A percentile compares a stretch with the other conserved stretches of the same genome.
These are phyloP conservation scores for Catotricha subobsoleta DNA, from an alignment of 2,888 invertebrate genomes.

Conservation along the genomic window DNA sequence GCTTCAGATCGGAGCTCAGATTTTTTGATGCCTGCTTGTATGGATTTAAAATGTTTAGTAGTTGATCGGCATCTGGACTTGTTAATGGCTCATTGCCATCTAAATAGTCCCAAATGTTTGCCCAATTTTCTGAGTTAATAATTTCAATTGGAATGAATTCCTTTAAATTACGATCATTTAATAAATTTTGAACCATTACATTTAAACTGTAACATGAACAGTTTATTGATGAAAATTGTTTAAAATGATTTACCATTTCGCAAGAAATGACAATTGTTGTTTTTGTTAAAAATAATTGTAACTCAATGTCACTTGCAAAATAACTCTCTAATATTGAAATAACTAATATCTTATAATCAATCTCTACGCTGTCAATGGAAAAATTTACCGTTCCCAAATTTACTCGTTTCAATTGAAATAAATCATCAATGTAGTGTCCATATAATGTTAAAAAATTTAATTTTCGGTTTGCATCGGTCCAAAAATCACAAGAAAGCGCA, in stretches of 20 bases:
- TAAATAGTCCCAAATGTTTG: not conserved
- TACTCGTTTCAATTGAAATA: not conserved
- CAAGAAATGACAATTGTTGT: not conserved
- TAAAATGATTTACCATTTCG: not conserved
- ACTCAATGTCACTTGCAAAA: not conserved
- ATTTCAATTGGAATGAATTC: not conserved
- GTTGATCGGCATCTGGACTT: not conserved
- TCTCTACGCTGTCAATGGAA: not conserved
- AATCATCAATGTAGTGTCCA: conserved; percentile 3
- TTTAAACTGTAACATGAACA: conserved; percentile 2
- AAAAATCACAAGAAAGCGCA: conserved; percentile 4
- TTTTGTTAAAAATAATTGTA: not conserved
- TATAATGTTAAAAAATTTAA: not conserved
- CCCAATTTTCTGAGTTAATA: not conserved
- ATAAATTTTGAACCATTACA: not conserved
- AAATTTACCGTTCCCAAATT: conserved; percentile 1
- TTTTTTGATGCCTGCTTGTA: not conserved
- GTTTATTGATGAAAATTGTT: not conserved
- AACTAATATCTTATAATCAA: not conserved
- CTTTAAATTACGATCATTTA: not conserved
- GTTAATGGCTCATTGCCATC: not conserved
- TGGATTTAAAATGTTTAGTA: not conserved
- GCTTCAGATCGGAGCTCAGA: not conserved
- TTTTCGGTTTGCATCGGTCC: not conserved
- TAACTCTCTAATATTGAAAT: not conserved